Conservation (phyloP, 2,888 invertebrate species). For the Diaprepes abbreviatus region DNA sequence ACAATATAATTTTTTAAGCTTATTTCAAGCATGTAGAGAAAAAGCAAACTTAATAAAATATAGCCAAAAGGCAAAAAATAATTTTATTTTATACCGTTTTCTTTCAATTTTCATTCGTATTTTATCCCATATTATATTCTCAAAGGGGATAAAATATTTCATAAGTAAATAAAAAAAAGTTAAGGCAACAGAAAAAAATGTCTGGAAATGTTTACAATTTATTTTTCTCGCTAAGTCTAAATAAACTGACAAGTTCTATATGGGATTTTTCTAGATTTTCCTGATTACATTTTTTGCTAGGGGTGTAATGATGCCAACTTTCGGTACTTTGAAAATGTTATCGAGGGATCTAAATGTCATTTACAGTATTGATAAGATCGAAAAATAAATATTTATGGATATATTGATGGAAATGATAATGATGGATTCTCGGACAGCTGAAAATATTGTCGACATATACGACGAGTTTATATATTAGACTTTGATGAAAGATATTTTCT, state of each 20-base stretch:
- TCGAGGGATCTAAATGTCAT: no score
- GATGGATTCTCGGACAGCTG: no score
- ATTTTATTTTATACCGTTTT: slow-evolving; percentile 5
- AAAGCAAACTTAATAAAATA: not conserved
- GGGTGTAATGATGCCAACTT: not conserved
- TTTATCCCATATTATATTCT: slow-evolving; percentile 8
- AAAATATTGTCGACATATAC: no score
- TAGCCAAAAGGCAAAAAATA: not conserved
- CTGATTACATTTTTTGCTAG: not conserved
- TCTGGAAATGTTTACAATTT: slow-evolving; percentile 6
- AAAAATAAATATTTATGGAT: no score
- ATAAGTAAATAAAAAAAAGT: slow-evolving; percentile 11
- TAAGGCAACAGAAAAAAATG: not conserved
- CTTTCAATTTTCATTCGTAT: slow-evolving; percentile 7
- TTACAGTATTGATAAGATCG: no score
- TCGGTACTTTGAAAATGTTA: not conserved
- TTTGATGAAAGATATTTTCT: no score
- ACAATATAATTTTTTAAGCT: not conserved
- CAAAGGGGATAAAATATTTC: slow-evolving; percentile 5
- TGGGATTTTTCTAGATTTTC: not conserved
- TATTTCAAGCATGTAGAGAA: not conserved
- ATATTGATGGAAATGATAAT: no score
- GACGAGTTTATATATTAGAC: no score
- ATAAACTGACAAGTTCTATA: slow-evolving; percentile 1
- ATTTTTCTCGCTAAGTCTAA: not conserved